Evolutionary conservation across 2,888 invertebrate genomes (phyloP).

Genomic region (Amiota mariae): DNA sequence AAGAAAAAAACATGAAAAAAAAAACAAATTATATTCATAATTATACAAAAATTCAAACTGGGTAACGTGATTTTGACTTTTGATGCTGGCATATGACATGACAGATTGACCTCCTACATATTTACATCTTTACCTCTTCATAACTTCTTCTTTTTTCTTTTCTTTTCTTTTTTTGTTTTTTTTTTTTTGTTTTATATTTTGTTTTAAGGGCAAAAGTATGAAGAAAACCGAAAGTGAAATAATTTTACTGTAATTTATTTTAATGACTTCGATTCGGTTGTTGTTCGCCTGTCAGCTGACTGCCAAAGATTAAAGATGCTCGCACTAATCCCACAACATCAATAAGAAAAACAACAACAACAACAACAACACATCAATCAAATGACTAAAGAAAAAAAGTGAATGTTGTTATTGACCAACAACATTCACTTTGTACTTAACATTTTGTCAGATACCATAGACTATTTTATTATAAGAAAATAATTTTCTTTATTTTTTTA

Average conservation of each 20-base stretch:
- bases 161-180: slow-evolving; percentile 32
- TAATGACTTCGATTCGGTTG: slow-evolving; percentile 39
- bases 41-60: slow-evolving; percentile 35
- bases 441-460: too few relatives aligned
- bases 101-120: neutral
- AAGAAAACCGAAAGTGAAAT: slow-evolving; percentile 46
- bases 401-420: slow-evolving; percentile 51
- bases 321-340: slow-evolving; percentile 16
- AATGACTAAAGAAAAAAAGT: slow-evolving; percentile 49
- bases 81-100: slow-evolving; percentile 39
- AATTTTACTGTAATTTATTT: slow-evolving; percentile 48
- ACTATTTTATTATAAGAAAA: too few relatives aligned
- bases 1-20: slow-evolving; percentile 18
- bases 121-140: neutral
- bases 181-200: slow-evolving; percentile 32
- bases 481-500: neutral
- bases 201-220: neutral
- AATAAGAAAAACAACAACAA: slow-evolving; percentile 51
- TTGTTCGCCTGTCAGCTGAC: neutral
- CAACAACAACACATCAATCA: slow-evolving; percentile 30
- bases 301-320: slow-evolving; percentile 16
- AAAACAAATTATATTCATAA: slow-evolving; percentile 38
- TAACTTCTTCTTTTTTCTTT: slow-evolving; percentile 7
- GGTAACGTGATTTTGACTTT: slow-evolving; percentile 36
- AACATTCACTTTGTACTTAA: slow-evolving; percentile 52